Percentiles rank a stretch among this genome's conserved stretches.
Evolutionary conservation across 2,888 invertebrate species (phyloP).

Genomic region (Serripes groenlandicus): DNA sequence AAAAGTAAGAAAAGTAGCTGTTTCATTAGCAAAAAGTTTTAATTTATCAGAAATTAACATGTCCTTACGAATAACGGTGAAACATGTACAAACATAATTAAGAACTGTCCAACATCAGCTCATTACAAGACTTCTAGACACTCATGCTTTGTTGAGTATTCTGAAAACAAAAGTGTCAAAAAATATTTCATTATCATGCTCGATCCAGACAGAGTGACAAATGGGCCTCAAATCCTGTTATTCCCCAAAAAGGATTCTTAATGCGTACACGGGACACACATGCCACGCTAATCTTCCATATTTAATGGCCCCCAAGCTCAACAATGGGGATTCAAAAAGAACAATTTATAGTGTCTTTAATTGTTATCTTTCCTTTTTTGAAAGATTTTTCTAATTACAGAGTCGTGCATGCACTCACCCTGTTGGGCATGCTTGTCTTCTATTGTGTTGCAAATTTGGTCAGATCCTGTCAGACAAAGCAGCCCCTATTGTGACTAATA

Average conservation of each 20-base stretch:
- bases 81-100: background rate
- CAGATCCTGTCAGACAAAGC: slow-evolving; percentile 28
- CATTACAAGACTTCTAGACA: slow-evolving; percentile 12
- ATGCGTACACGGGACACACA: slow-evolving; percentile 31
- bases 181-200: slow-evolving; percentile 25
- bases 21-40: too few relatives aligned
- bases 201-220: slow-evolving; percentile 36
- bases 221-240: slow-evolving; percentile 47
- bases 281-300: slow-evolving; percentile 39
- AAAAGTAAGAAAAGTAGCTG: too few relatives aligned
- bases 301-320: slow-evolving; percentile 53
- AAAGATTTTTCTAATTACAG: slow-evolving; percentile 49
- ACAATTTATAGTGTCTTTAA: slow-evolving; percentile 65
- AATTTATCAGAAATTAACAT: too few relatives aligned
- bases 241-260: slow-evolving; percentile 45
- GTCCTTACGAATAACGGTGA: too few relatives aligned
- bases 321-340: slow-evolving; percentile 53
- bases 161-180: slow-evolving; percentile 39
- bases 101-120: background rate
- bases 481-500: slow-evolving; percentile 21
- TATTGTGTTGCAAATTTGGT: slow-evolving; percentile 32
- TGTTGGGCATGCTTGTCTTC: slow-evolving; percentile 15
- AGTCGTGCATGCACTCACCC: slow-evolving; percentile 40
- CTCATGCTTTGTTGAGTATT: slow-evolving; percentile 23
- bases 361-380: slow-evolving; percentile 57